Base-by-base conservation (phyloP, 1,140 invertebrate genomes). In the Agrilus planipennis region DNA sequence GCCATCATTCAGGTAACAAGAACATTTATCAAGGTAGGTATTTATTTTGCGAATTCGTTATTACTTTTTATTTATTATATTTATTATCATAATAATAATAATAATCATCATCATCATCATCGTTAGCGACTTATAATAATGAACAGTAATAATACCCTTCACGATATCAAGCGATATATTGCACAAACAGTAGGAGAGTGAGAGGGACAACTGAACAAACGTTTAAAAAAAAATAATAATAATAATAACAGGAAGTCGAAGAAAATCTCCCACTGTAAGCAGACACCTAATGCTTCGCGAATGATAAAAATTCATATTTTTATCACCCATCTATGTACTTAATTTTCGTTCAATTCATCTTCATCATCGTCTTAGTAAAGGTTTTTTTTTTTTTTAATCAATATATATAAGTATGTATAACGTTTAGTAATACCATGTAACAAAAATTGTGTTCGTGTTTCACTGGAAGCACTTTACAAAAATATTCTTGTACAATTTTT, bases 51-150 rank as follows among this genome's bases (percentile, higher is more conserved):
- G 9, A 14, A n/a, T 34, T 34, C 9, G 19, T 30, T 12, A 20
- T 16, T 30, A 10, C 28, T 27, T 11, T 35, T 20, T 19, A 35
- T 28, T 19, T 20, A 29, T 39, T 37, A 44, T 44, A 27, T 39
- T 31, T 18, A 42, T 42, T 29, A 29, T 28, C 30, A 3, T 7
- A 15, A 6, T 30, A 12, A 22, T 36, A 27, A 42, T 12, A 23
- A 18, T 36, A 18, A 28, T 36, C 10, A 16, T 27, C 18, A 12
- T 22, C 25, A 12, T 34, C 38, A 37, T 36, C 40, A 44, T 39
- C 42, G 38, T 40, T 54, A 54, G 52, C 54, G 51, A 57, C 42
- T 54, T 51, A 53, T 47, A 51, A 56, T 57, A 57, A 57, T 57
- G 54, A 57, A 54, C 47, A 54, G 52, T 50, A 52, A 39, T 41